Base-by-base conservation (phyloP, 2,888 invertebrate genomes). In the Venusia cambrica region DNA sequence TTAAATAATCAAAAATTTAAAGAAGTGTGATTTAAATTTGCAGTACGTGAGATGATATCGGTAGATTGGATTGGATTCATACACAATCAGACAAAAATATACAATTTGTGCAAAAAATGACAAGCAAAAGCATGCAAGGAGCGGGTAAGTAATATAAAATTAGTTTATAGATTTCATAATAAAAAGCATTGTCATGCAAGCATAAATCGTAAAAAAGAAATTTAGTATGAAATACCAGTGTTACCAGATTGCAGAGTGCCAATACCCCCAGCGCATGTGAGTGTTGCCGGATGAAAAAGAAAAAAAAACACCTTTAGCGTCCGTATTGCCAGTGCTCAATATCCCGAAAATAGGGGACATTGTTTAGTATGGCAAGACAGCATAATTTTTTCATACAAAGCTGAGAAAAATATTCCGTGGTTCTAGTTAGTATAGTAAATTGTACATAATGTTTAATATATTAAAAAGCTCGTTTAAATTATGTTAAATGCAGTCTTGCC, bases 171-270 rank as follows among this genome's bases (percentile, higher is more conserved):
- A n/a, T n/a, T n/a, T n/a, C n/a, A n/a, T n/a, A 22, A 57, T 56
- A 54, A 45, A 41, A 60, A 63, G 63, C 61, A 51, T 54, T 48
- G 49, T 32, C 58, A 57, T 62, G 51, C 59, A 40, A 44, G 63
- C 60, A 48, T 32, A 37, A 28, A 31, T 41, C 3, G 7, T n/a
- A 17, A 39, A 48, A 62, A 52, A 65, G 11, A 31, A 24, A 53
- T 74, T 77, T 76, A 79, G 79, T 80, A 69, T 67, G 75, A 73
- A 72, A 80, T 44, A 54, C 80, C 83, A 61, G 73, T 81, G 85
- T 85, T 85, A 85, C 87, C 87, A 85, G 79, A 71, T 83, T 78
- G 84, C 75, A 77, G 79, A 79, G 84, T 80, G 83, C 78, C 79
- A 78, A 75, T 78, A 80, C 73, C 83, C 87, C 84, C 81, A 79